phyloP scores from a whole-genome alignment of 2,888 invertebrate species.

The Lithophane leautieri region DNA sequence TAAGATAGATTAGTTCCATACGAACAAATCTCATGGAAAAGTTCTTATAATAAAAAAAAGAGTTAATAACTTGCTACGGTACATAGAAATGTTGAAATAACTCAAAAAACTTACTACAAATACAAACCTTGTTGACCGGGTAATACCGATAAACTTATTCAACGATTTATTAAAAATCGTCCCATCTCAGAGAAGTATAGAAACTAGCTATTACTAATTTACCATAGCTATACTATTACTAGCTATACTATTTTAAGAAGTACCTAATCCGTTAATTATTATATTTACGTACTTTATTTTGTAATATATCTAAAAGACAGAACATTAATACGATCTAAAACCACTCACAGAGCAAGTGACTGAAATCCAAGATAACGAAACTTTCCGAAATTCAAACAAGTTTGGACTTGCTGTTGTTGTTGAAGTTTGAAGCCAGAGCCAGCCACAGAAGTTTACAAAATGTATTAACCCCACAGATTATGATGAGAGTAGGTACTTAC shows the following conservation, averaged over 20 bases:
- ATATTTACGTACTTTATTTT: background rate
- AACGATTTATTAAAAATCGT: background rate
- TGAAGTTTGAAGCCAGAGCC: too few species aligned
- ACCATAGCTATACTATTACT: too few species aligned
- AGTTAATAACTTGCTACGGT: background rate
- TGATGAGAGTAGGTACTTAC: too few species aligned
- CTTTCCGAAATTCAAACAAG: slow-evolving; percentile 1
- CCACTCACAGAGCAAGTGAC: too few species aligned
- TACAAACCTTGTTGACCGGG: background rate
- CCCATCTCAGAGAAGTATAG: background rate
- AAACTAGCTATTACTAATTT: too few species aligned
- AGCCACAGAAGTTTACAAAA: too few species aligned
- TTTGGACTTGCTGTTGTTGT: background rate
- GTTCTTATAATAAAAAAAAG: background rate
- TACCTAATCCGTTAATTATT: background rate
- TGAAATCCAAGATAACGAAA: background rate
- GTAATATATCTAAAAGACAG: background rate
- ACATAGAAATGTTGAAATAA: background rate
- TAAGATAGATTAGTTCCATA: too few species aligned
- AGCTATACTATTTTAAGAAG: too few species aligned
- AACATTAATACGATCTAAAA: too few species aligned
- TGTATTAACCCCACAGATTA: too few species aligned
- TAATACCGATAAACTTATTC: too few species aligned
- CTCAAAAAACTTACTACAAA: background rate
- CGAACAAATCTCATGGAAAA: too few species aligned